Conservation (phyloP, 2,113 vertebrate genomes). For the Propithecus coquereli region DNA sequence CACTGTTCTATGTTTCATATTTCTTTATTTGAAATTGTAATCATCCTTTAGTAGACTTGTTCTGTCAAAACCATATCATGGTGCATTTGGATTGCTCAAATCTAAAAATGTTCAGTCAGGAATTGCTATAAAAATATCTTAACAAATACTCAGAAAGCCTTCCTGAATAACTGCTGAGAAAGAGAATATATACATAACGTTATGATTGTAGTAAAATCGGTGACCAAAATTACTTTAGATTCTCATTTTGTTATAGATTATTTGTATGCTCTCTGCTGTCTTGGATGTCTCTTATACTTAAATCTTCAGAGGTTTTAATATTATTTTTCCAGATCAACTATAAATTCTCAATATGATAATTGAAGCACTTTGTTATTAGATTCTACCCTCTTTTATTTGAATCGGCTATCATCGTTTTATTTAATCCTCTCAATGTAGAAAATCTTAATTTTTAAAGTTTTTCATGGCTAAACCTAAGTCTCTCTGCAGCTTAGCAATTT, state of each 20-base stretch:
- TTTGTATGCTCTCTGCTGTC: neutral
- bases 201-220: neutral
- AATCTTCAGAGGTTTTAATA: neutral
- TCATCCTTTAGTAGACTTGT: constrained; percentile 24
- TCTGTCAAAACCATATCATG: constrained; percentile 31
- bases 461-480: neutral
- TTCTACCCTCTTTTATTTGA: neutral
- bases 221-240: neutral
- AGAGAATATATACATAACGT: neutral
- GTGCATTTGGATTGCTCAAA: neutral
- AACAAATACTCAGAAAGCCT: neutral
- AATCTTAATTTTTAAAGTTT: neutral
- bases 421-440: neutral
- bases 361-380: neutral
- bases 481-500: neutral
- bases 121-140: neutral
- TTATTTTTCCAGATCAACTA: neutral
- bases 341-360: neutral
- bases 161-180: neutral
- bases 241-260: neutral
- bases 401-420: neutral
- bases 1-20: neutral
- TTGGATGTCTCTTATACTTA: neutral
- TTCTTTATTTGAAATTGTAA: constrained; percentile 48
- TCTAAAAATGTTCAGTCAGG: neutral